Percentiles rank a stretch among this genome's conserved stretches.
phyloP scores from a whole-genome alignment of 1,140 invertebrate genomes.

The Tetraneura akinire region DNA sequence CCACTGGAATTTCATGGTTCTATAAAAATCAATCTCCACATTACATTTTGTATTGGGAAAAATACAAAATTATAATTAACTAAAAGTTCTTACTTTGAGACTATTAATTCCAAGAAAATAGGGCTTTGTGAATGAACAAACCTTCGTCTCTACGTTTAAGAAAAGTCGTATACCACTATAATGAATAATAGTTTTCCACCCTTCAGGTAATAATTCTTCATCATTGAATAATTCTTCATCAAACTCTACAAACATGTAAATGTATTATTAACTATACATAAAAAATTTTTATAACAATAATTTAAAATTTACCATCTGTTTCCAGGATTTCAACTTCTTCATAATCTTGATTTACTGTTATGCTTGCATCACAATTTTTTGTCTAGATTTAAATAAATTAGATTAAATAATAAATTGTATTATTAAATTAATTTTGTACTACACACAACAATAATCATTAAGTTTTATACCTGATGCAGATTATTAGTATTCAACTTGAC shows the following conservation, averaged over 20 bases:
- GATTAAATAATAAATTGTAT: neutral
- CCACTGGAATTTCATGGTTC: constrained; percentile 91
- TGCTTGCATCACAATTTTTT: neutral
- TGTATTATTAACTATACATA: neutral
- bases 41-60: neutral
- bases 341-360: neutral
- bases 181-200: constrained; percentile 94
- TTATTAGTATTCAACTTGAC: neutral
- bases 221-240: neutral
- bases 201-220: constrained; percentile 76
- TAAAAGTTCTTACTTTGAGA: constrained; percentile 69
- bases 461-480: neutral
- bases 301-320: neutral
- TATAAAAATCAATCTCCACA: constrained; percentile 59
- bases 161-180: constrained; percentile 95
- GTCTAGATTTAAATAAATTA: neutral
- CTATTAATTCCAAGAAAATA: constrained; percentile 94
- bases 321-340: neutral
- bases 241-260: neutral
- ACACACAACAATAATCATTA: neutral
- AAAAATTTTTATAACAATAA: too few relatives aligned
- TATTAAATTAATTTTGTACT: too few relatives aligned
- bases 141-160: constrained; percentile 78
- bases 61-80: neutral
- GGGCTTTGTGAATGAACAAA: constrained; percentile 85